Evolutionary conservation across 35 echinoderm and acorn worm genomes (phyloP), one percentile per base, ranked within the genome.

Genomic region (Strongylocentrotus purpuratus): DNA sequence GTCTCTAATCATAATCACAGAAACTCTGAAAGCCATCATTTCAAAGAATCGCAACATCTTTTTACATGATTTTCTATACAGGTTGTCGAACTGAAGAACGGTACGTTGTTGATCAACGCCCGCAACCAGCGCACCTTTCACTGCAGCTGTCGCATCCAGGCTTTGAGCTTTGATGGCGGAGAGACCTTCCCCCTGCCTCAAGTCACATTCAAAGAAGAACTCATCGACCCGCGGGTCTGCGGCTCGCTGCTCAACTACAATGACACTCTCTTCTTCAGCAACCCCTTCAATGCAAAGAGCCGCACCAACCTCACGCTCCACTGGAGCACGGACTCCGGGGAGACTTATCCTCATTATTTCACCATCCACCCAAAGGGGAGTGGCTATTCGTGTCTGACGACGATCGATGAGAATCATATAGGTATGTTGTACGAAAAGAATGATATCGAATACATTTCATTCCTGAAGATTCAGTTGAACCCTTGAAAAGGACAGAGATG

Each of bases 71-170:
- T 92, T 58, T 46, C 25, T 93, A 1, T 17, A 8, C 88, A 99
- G 98, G 59, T 97, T 14, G 91, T 99, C 88, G 98, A 99, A 90
- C 95, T 97, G n/a, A 89, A 94, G 71, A 96, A 99, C 94, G 98
- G 98, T 9, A 95, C 95, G 46, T 32, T 99, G 31, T 70, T 96
- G 31, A 87, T 96, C 70, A 96, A 95, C n/a, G 95, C 95, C 22
- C 94, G 98, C 0, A 99, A 97, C 92, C 95, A 96, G 32, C 90
- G 95, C 32, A 32, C 33, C 13, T 99, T 95, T 71, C 97, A 95
- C 35, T 99, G 98, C 88, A 32, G 89, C 35, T 99, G 98, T 65
- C 96, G 96, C 20, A 96, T 97, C 32, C 94, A 96, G 33, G 92
- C 94, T 22, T 50, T 86, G 55, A 99, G 98, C 52, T 96, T 95